Evolutionary conservation across 2,797 vertebrate genomes (phyloP).

Genomic region (Sebastes kiyomatsui): DNA sequence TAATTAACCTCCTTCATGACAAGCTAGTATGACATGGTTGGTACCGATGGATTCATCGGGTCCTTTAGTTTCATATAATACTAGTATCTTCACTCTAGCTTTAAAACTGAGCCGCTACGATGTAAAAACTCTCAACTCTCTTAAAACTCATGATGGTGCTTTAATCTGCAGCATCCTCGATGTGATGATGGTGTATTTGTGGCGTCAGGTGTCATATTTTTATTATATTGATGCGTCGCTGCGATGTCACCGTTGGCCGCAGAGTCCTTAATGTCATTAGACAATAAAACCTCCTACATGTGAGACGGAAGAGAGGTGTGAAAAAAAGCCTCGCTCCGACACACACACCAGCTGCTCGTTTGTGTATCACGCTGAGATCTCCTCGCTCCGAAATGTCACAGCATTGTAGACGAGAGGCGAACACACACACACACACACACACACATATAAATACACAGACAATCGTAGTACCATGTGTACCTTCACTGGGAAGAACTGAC

Average conservation of each 20-base stretch:
- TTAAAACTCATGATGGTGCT: too few relatives aligned
- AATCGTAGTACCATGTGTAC: background rate
- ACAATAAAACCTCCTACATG: background rate
- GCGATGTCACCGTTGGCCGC: background rate
- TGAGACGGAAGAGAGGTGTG: background rate
- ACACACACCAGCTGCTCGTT: constrained; percentile 24
- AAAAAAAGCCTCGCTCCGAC: background rate
- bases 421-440: background rate
- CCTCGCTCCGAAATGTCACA: constrained; percentile 27
- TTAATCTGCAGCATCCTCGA: too few relatives aligned
- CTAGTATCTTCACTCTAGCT: too few relatives aligned
- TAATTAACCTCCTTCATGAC: accelerated
- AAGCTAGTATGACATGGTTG: too few relatives aligned
- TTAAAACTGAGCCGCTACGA: too few relatives aligned
- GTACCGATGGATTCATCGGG: too few relatives aligned
- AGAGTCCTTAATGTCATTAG: background rate
- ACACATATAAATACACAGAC: background rate
- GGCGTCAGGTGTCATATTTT: too few relatives aligned
- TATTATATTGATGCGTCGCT: too few relatives aligned
- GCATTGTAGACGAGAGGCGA: background rate
- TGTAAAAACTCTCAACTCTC: too few relatives aligned
- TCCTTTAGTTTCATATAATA: too few relatives aligned
- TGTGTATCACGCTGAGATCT: constrained; percentile 7
- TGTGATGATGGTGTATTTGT: too few relatives aligned
- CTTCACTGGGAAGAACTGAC: background rate